Conservation (phyloP, 2,113 vertebrate genomes). For the Stercorarius parasiticus region DNA sequence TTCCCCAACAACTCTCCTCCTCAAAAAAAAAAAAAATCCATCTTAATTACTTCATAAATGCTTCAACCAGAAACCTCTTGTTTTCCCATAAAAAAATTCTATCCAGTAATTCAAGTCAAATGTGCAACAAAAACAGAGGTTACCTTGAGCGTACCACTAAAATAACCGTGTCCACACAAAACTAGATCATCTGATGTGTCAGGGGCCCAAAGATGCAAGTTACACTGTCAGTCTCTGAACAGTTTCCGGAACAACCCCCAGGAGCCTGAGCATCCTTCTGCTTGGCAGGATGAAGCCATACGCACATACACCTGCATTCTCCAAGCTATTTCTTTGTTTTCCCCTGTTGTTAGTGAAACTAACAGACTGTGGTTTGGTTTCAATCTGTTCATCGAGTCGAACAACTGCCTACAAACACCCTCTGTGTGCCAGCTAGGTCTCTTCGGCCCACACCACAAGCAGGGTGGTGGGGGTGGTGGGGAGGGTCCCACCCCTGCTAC, state of each 20-base stretch:
- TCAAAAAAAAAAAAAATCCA: background rate
- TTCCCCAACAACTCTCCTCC: background rate
- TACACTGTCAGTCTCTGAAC: background rate
- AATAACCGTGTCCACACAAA: background rate
- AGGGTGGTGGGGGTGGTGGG: background rate
- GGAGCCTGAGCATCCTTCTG: background rate
- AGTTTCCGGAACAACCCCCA: background rate
- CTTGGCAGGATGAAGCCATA: background rate
- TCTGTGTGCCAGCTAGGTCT: background rate
- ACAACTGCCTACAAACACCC: background rate
- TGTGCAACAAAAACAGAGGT: background rate
- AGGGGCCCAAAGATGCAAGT: background rate
- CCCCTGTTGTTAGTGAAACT: background rate
- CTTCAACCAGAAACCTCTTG: background rate
- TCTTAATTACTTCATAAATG: background rate
- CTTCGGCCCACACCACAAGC: background rate
- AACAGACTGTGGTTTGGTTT: background rate
- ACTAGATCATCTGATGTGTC: background rate
- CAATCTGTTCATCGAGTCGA: background rate
- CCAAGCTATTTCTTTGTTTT: background rate
- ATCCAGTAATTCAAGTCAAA: background rate
- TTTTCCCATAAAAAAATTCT: background rate
- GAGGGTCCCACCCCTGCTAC: background rate
- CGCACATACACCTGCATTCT: background rate
- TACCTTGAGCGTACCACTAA: background rate